phyloP scores from a whole-genome alignment of 1,140 invertebrate species.

The Calosoma granatense region DNA sequence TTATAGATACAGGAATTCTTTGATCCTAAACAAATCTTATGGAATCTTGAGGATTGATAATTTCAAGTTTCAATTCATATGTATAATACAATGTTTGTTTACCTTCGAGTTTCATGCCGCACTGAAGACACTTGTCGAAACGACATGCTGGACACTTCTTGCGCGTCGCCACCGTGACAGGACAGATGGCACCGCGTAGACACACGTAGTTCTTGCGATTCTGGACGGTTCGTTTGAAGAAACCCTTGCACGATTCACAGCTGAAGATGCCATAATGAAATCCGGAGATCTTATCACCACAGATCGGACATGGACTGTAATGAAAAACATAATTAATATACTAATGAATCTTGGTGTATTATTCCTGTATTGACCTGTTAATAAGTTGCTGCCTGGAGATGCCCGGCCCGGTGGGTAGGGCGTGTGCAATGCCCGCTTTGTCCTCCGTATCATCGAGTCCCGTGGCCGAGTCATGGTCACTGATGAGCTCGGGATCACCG shows the following conservation, averaged over 20 bases:
- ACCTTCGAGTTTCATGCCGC: constrained; percentile 96
- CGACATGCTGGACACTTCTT: constrained; percentile 96
- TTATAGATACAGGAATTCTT: too few relatives aligned
- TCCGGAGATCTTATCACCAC: constrained; percentile 89
- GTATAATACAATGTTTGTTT: too few relatives aligned
- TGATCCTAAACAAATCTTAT: too few relatives aligned
- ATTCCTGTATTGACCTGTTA: constrained; percentile 41
- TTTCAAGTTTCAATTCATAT: too few relatives aligned
- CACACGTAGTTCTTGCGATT: constrained; percentile 96
- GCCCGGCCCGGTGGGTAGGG: constrained; percentile 52
- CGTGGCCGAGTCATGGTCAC: constrained; percentile 22
- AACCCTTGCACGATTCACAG: constrained; percentile 96
- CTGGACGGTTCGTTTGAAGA: constrained; percentile 96
- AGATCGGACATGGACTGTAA: constrained; percentile 83
- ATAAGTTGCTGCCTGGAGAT: constrained; percentile 78
- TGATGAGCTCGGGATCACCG: constrained; percentile 18
- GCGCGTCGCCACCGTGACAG: constrained; percentile 81
- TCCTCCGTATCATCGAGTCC: constrained; percentile 30
- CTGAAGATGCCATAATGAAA: constrained; percentile 96
- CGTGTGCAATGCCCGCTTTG: constrained; percentile 34
- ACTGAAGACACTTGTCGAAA: constrained; percentile 92
- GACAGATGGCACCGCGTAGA: constrained; percentile 79
- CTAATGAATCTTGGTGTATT: constrained; percentile 8
- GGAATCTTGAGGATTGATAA: too few relatives aligned
- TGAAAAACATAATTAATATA: constrained; percentile 10